These are phyloP conservation scores for Tenebrosternarchus preto DNA, from an alignment of 2,113 vertebrate species.

Conservation along the genomic window DNA sequence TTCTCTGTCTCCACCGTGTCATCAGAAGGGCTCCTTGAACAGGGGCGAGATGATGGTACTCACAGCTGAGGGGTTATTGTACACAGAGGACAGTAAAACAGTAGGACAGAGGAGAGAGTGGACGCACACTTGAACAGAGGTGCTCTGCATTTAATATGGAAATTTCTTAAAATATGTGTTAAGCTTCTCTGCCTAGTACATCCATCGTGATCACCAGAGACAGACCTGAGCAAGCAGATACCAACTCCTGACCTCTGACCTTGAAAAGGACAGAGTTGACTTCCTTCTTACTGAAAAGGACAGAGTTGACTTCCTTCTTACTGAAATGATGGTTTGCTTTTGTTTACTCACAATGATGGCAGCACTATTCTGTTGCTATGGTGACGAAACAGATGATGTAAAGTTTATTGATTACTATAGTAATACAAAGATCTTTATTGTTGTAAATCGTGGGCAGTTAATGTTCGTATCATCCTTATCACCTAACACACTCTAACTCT, in stretches of 20 bases:
- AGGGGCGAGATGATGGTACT: constrained; percentile 62
- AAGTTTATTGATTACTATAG: constrained; percentile 29
- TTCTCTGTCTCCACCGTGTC: constrained; percentile 74
- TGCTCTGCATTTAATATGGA: constrained; percentile 8
- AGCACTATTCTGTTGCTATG: constrained; percentile 17
- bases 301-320: constrained; percentile 5
- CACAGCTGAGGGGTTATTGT: constrained; percentile 59
- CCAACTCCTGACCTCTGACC: not conserved
- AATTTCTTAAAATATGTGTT: constrained; percentile 6
- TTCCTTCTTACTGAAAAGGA: constrained; percentile 9
- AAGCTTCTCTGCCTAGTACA: not conserved
- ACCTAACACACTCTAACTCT: too few relatives aligned
- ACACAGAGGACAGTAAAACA: constrained; percentile 1
- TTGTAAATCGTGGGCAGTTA: constrained; percentile 28
- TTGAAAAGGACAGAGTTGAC: not conserved
- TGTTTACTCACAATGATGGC: not conserved
- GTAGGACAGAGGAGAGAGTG: not conserved
- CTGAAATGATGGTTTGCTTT: constrained; percentile 8
- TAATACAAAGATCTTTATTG: constrained; percentile 29
- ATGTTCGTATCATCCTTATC: not conserved
- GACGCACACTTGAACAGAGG: not conserved
- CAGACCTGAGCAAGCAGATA: not conserved
- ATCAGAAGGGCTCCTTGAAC: constrained; percentile 72
- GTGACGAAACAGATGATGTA: not conserved
- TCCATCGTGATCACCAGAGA: not conserved